Percentiles rank a stretch among this genome's conserved stretches.
These are phyloP conservation scores for Enteromius viviparus DNA, from an alignment of 2,797 vertebrate species.

Conservation along the genomic window DNA sequence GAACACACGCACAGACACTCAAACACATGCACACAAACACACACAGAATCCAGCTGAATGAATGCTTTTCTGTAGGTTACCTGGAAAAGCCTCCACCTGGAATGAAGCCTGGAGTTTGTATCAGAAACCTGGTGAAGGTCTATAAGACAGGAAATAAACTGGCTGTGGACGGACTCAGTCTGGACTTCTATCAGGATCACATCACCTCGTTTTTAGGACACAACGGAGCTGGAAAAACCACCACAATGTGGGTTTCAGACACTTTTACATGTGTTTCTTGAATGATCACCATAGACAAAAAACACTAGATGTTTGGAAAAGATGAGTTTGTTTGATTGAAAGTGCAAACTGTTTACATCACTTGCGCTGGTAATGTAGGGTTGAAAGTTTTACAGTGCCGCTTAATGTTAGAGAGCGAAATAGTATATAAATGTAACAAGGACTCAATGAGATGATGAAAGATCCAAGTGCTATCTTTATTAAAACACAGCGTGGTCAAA, in stretches of 20 bases:
- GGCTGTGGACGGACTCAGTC: constrained; percentile 91
- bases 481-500: too few relatives aligned
- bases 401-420: too few relatives aligned
- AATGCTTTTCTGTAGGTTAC: constrained; percentile 73
- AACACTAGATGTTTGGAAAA: neutral
- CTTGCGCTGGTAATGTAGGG: neutral
- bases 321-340: neutral
- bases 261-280: neutral
- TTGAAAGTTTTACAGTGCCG: neutral
- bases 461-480: too few relatives aligned
- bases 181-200: constrained; percentile 95
- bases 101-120: constrained; percentile 87
- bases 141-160: constrained; percentile 94
- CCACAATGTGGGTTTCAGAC: constrained; percentile 88
- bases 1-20: neutral
- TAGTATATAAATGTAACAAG: too few relatives aligned
- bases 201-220: constrained; percentile 98
- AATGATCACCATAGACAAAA: neutral
- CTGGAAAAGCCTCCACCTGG: constrained; percentile 85
- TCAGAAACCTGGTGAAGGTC: constrained; percentile 93
- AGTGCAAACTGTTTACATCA: neutral
- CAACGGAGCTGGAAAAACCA: constrained; percentile 92
- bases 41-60: neutral
- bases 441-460: too few relatives aligned
- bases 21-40: neutral